phyloP scores from a whole-genome alignment of 2,888 invertebrate species.

The Imbricaverruca yamaguchii region DNA sequence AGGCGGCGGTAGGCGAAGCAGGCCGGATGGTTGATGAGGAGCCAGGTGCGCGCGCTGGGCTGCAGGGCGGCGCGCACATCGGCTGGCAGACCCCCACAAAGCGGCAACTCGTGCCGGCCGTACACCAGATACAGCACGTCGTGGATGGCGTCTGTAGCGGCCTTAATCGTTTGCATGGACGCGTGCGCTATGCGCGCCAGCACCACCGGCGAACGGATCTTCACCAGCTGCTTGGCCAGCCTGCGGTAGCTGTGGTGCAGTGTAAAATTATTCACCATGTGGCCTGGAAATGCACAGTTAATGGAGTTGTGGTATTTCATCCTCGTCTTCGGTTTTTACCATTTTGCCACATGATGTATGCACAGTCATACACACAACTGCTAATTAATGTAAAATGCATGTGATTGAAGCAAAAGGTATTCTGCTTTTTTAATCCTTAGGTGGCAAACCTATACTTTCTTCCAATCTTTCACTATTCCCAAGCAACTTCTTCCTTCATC shows the following conservation, averaged over 20 bases:
- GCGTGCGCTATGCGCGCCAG: not conserved
- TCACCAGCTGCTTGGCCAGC: not conserved
- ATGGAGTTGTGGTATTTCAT: too few species aligned
- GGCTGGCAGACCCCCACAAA: not conserved
- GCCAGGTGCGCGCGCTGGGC: not conserved
- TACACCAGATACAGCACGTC: not conserved
- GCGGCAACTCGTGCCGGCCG: not conserved
- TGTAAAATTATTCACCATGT: too few species aligned
- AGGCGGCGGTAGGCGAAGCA: not conserved
- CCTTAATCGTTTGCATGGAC: not conserved
- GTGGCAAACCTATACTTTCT: too few species aligned
- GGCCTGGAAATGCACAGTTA: too few species aligned
- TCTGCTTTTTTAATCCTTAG: too few species aligned
- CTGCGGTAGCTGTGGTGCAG: not conserved
- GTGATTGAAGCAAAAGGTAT: too few species aligned
- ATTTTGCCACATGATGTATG: too few species aligned
- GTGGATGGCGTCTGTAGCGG: not conserved
- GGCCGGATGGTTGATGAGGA: not conserved
- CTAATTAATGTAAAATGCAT: too few species aligned
- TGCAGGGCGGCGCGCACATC: not conserved
- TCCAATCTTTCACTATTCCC: too few species aligned
- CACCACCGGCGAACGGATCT: not conserved
- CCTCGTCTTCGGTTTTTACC: too few species aligned
- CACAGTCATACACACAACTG: too few species aligned
- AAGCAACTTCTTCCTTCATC: too few species aligned